These are phyloP conservation scores for Craseonycteris thonglongyai DNA, from an alignment of 2,113 vertebrate genomes.

Conservation along the genomic window DNA sequence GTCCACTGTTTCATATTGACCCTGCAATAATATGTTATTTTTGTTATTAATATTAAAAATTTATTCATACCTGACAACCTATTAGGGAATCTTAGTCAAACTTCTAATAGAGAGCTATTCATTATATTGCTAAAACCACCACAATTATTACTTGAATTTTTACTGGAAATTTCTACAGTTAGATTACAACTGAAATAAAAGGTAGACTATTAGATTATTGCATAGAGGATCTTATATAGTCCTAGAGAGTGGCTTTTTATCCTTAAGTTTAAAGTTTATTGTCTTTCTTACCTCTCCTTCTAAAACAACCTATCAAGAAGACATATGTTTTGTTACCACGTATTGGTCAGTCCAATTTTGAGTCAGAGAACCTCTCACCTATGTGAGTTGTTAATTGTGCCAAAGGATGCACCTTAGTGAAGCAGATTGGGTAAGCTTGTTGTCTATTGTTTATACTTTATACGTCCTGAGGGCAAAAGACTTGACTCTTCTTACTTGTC, in stretches of 20 bases:
- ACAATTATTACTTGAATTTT: neutral
- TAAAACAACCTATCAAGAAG: neutral
- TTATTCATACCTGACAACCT: neutral
- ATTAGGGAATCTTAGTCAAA: neutral
- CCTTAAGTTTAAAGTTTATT: neutral
- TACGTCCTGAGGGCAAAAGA: neutral
- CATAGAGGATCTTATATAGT: neutral
- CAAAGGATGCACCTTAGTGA: neutral
- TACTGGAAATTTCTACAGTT: neutral
- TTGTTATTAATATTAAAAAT: neutral
- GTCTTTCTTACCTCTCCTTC: neutral
- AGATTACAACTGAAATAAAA: neutral
- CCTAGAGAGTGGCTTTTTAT: neutral
- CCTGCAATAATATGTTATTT: neutral
- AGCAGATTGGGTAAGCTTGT: neutral
- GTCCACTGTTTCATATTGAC: neutral
- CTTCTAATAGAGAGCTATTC: neutral
- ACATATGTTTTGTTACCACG: neutral
- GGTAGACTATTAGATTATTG: neutral
- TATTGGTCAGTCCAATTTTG: neutral
- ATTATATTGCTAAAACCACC: neutral
- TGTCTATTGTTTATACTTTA: neutral
- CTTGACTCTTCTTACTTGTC: neutral
- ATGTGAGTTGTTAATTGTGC: neutral
- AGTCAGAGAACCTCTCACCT: neutral